Evolutionary conservation across 2,113 vertebrate genomes (phyloP), one percentile per base, ranked within the genome.

Genomic region (Barnardius zonarius): DNA sequence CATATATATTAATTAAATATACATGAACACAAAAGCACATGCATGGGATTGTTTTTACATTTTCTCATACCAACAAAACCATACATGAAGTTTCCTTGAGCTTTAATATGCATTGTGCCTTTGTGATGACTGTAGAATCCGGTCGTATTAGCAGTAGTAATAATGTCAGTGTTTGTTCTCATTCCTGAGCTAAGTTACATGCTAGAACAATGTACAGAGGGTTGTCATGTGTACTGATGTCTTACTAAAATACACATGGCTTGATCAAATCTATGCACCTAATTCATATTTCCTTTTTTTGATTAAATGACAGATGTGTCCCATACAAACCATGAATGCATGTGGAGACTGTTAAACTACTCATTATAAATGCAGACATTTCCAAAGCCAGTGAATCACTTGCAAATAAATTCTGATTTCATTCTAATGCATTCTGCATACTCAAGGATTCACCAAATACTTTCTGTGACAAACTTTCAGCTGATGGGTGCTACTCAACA

Each of bases 361-460:
- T 91, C 66, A 88, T 89, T 92, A 89, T 41, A 93, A 72, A 94
- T 84, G 43, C 80, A 92, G 86, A 68, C 35, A n/a, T 78, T 92
- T 86, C 77, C 82, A 52, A 52, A 92, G 83, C 33, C 77, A 48
- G 48, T 59, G 73, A 94, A 94, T 90, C 10, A 62, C 88, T 96
- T 93, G 83, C 90, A 95, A 95, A 96, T 94, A 88, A 82, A 92
- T 96, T 96, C 95, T 91, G 69, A 93, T 92, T 96, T 96, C n/a
- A 95, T 96, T 93, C 62, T 64, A 88, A 95, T 95, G 69, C 62
- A 93, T 93, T 95, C 83, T 86, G 73, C 5, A 5, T 88, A 57
- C 57, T 93, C 83, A 87, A 94, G 44, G 48, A 73, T 86, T 57
- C 62, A 89, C 73, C 62, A 89, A 61, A 87, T 92, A 91, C 93